These are phyloP conservation scores for Grus americana DNA, from an alignment of 2,113 vertebrate genomes.

Conservation along the genomic window DNA sequence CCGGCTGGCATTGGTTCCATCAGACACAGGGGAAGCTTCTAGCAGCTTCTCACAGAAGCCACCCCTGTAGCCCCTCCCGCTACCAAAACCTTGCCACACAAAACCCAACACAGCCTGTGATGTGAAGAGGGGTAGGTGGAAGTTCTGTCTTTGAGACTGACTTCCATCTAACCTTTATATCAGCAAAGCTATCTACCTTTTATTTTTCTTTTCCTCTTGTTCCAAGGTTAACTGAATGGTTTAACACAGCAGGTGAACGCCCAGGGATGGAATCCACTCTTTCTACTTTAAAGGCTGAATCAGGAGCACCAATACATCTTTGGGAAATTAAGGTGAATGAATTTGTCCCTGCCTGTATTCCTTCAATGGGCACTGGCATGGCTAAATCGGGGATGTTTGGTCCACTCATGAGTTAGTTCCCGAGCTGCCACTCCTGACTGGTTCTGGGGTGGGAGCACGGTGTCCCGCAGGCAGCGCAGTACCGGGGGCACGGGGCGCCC, in stretches of 20 bases:
- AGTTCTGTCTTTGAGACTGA: not conserved
- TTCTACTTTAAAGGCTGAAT: not conserved
- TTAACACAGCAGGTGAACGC: not conserved
- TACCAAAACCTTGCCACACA: too few species aligned
- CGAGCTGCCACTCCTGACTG: not conserved
- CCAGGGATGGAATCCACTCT: not conserved
- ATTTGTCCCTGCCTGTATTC: not conserved
- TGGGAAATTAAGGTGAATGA: not conserved
- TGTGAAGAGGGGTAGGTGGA: not conserved
- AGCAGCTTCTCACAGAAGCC: too few species aligned
- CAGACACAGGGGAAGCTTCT: too few species aligned
- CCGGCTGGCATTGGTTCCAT: too few species aligned
- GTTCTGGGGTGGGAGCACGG: not conserved
- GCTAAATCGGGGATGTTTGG: not conserved
- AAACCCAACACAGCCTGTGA: too few species aligned
- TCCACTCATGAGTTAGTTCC: not conserved
- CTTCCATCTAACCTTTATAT: not conserved
- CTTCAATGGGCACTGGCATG: not conserved
- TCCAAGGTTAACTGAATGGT: not conserved
- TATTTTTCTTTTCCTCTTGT: not conserved
- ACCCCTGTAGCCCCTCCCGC: too few species aligned
- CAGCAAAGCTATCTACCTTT: not conserved
- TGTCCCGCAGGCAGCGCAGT: not conserved
- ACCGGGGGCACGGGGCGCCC: rapidly evolving
- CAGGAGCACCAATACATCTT: rapidly evolving